Percentiles rank a stretch among this genome's conserved stretches.
Conservation (phyloP, 1,140 invertebrate genomes). For the Bradynema listronoti region DNA sequence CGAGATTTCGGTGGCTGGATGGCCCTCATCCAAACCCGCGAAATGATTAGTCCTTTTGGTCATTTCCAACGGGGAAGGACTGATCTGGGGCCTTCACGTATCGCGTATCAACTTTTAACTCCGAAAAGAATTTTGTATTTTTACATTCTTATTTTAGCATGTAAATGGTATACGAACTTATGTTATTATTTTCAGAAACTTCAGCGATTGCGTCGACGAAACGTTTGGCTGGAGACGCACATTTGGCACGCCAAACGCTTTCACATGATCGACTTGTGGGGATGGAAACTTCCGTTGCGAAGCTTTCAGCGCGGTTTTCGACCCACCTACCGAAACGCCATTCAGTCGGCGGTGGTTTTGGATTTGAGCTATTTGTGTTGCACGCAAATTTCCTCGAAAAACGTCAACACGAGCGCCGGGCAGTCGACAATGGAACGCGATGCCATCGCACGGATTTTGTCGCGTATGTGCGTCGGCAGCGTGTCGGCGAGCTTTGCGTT, state of each 20-base stretch:
- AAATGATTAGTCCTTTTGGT: too few relatives aligned
- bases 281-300: conserved; percentile 66
- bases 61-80: too few relatives aligned
- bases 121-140: too few relatives aligned
- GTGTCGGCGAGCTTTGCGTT: conserved; percentile 15
- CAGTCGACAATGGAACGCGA: too few relatives aligned
- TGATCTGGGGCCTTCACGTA: too few relatives aligned
- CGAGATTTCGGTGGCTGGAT: too few relatives aligned
- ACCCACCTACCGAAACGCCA: conserved; percentile 38
- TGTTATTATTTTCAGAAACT: conserved; percentile 64
- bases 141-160: too few relatives aligned
- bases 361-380: conserved; percentile 27
- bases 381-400: conserved; percentile 11
- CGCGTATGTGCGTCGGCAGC: neutral
- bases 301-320: conserved; percentile 38
- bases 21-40: too few relatives aligned
- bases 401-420: too few relatives aligned
- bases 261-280: conserved; percentile 69
- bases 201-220: conserved; percentile 67
- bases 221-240: conserved; percentile 84
- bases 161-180: neutral
- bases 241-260: conserved; percentile 93
- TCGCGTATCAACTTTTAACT: too few relatives aligned
- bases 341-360: conserved; percentile 22
- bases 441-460: neutral